Conservation (phyloP, 2,113 vertebrate genomes). For the Ciconia maguari region DNA sequence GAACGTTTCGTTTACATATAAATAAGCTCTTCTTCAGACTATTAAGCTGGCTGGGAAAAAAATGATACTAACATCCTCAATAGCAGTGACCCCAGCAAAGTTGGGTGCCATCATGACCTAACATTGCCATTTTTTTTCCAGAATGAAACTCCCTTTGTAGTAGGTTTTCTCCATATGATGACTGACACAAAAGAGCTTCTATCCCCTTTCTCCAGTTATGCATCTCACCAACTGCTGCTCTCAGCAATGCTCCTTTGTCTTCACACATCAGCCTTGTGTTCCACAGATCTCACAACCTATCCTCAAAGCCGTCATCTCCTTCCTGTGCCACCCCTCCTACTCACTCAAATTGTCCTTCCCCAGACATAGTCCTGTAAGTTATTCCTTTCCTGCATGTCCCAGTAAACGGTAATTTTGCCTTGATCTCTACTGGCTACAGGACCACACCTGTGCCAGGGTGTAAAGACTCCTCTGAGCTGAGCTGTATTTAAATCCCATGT, state of each 20-base stretch:
- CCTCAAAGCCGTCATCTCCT: not conserved
- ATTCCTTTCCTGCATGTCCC: not conserved
- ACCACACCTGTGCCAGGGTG: not conserved
- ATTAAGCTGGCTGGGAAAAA: not conserved
- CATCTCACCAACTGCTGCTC: not conserved
- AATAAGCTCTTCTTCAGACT: not conserved
- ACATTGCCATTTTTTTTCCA: not conserved
- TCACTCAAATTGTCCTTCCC: fast-evolving
- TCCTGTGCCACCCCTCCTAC: not conserved
- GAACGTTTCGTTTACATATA: not conserved
- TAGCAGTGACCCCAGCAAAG: not conserved
- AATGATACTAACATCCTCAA: not conserved
- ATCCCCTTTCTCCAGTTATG: not conserved
- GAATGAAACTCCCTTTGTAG: not conserved
- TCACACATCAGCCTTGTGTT: not conserved
- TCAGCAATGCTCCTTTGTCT: not conserved
- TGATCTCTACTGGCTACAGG: not conserved
- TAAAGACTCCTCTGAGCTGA: not conserved
- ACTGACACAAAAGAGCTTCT: not conserved
- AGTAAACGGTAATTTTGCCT: not conserved
- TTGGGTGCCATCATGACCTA: not conserved
- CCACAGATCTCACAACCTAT: not conserved
- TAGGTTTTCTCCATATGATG: not conserved
- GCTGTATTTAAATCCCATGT: not conserved
- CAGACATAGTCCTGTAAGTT: not conserved